phyloP scores from a whole-genome alignment of 1,140 invertebrate species.

The Drosophila bocki region DNA sequence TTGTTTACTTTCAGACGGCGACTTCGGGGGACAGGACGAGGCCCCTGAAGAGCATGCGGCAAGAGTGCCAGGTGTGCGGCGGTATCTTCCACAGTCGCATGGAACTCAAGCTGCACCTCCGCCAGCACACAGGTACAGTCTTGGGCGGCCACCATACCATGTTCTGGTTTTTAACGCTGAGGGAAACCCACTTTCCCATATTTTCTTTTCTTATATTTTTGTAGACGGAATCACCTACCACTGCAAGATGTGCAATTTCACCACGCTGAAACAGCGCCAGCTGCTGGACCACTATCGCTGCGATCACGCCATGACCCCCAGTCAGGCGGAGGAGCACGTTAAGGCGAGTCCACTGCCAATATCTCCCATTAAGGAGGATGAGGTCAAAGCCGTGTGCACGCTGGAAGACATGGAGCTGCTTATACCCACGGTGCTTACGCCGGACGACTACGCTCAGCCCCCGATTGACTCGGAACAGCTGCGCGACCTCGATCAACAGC shows the following conservation, averaged over 20 bases:
- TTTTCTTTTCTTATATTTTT: background rate
- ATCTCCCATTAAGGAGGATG: background rate
- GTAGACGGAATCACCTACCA: conserved; percentile 56
- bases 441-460: conserved; percentile 60
- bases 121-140: conserved; percentile 66
- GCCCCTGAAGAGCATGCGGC: conserved; percentile 22
- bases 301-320: conserved; percentile 35
- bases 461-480: conserved; percentile 56
- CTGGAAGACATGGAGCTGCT: conserved; percentile 68
- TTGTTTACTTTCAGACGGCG: conserved; percentile 9
- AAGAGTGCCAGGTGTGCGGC: conserved; percentile 70
- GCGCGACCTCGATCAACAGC: conserved; percentile 58
- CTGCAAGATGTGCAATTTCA: conserved; percentile 68
- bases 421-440: conserved; percentile 64
- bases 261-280: conserved; percentile 53
- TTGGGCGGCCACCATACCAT: background rate
- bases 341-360: conserved; percentile 18
- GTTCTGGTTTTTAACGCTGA: background rate
- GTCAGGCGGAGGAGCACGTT: conserved; percentile 55
- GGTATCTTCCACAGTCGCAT: conserved; percentile 53
- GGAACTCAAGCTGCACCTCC: conserved; percentile 73
- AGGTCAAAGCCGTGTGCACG: conserved; percentile 57
- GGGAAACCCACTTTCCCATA: background rate
- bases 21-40: conserved; percentile 6
- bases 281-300: conserved; percentile 63